These are phyloP conservation scores for Sebastiscus albofasciatus DNA, from an alignment of 2,797 vertebrate species.

Conservation along the genomic window DNA sequence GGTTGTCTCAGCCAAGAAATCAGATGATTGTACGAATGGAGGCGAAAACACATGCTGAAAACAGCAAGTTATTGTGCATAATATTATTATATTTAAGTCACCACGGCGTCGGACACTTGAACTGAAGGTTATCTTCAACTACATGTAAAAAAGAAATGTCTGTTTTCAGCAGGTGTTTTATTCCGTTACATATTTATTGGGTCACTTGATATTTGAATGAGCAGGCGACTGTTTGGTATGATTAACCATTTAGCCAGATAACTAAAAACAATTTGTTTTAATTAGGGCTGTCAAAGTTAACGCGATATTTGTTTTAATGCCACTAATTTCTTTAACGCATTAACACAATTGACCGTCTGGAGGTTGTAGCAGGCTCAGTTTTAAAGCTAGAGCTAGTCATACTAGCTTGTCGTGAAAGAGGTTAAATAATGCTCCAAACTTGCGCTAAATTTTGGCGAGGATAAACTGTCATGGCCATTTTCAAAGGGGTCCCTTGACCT, in stretches of 20 bases:
- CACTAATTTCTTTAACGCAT: too few species aligned
- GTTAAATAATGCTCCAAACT: too few species aligned
- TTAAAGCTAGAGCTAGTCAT: too few species aligned
- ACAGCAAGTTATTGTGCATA: not conserved
- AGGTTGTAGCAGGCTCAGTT: too few species aligned
- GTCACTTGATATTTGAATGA: constrained; percentile 18
- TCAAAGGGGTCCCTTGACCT: too few species aligned
- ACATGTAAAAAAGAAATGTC: not conserved
- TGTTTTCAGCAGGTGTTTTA: constrained; percentile 14
- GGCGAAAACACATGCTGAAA: not conserved
- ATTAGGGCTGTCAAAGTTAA: too few species aligned
- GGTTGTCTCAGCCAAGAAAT: not conserved
- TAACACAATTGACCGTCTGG: too few species aligned
- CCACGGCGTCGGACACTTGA: constrained; percentile 5
- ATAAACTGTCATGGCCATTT: too few species aligned
- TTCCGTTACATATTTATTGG: not conserved
- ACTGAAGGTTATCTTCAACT: not conserved
- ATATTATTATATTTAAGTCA: constrained; percentile 14
- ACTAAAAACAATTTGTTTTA: not conserved
- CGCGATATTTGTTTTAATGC: too few species aligned
- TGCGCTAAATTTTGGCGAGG: too few species aligned
- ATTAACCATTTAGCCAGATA: constrained; percentile 36
- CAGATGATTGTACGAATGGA: not conserved
- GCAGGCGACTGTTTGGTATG: not conserved
- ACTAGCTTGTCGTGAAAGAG: too few species aligned